These are phyloP conservation scores for Chaetura pelagica DNA, from an alignment of 2,113 vertebrate genomes.

Conservation along the genomic window DNA sequence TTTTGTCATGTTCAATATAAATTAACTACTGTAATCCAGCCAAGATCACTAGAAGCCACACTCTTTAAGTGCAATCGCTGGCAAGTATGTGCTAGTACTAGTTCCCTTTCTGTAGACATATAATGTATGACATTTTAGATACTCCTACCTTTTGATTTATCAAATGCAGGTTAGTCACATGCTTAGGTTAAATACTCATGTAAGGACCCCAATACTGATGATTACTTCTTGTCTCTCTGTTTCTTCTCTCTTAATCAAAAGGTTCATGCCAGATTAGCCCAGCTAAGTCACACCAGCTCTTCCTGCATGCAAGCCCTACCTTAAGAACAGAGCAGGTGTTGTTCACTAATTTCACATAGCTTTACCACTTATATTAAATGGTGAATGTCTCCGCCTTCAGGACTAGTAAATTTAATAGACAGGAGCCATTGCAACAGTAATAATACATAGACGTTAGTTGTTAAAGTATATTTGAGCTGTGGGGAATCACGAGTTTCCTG, in stretches of 20 bases:
- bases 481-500: background rate
- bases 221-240: background rate
- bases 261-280: background rate
- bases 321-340: background rate
- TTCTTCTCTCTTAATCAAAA: background rate
- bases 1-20: background rate
- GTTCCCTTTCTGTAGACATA: background rate
- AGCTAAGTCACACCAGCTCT: background rate
- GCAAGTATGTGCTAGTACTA: background rate
- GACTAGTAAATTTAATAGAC: background rate
- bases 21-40: background rate
- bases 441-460: background rate
- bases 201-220: background rate
- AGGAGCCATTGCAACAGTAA: background rate
- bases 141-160: rapidly evolving
- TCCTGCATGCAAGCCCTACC: background rate
- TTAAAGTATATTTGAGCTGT: background rate
- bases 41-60: background rate
- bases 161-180: background rate
- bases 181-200: background rate
- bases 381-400: background rate
- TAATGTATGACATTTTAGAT: background rate
- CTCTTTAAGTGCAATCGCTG: background rate
- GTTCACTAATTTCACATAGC: background rate
- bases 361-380: background rate